Base-by-base conservation (phyloP, 2,888 invertebrate species). In the Rotaria sp. region DNA sequence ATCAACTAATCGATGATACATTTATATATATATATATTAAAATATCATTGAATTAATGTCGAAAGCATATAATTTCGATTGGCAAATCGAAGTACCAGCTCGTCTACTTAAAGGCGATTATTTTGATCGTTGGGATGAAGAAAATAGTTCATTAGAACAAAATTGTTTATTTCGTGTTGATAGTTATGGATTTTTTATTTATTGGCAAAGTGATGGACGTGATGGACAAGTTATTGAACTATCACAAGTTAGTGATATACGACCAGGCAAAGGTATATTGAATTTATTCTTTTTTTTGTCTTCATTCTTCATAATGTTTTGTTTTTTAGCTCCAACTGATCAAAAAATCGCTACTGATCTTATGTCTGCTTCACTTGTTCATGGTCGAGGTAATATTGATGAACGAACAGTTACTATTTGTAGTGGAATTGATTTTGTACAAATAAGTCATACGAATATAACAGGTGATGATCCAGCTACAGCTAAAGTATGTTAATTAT, bases 121-220 rank as follows among this genome's bases (percentile, higher is more conserved):
- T 86, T 96, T 98, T 92, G 98, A 99, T 93, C 94, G 97, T 89
- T 99, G 97, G 97, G 96, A 96, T 87, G 99, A 99, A 92, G 97
- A 97, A 90, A 96, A 95, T 91, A 96, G 96, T 91, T 95, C 95
- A 90, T 94, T 94, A 84, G 96, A 97, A 91, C 94, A 94, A 89
- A 94, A 94, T 90, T 96, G 96, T 89, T 91, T 94, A 88, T 96
- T 97, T 92, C 95, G 95, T 92, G 97, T 97, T 85, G 97, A 97
- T 91, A 95, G 97, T 91, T 96, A 96, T 92, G 97, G 96, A 84
- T 97, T 97, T 93, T 98, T 97, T 92, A 95, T 98, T 89, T 96
- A 96, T 91, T 98, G 97, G 97, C 97, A 97, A 92, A 96, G 96
- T 90, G 97, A 97, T 88, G 95, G 95, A 88, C 94, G 94, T 26